These are phyloP conservation scores for Tetragonisca angustula DNA, from an alignment of 2,888 invertebrate species.

Conservation along the genomic window DNA sequence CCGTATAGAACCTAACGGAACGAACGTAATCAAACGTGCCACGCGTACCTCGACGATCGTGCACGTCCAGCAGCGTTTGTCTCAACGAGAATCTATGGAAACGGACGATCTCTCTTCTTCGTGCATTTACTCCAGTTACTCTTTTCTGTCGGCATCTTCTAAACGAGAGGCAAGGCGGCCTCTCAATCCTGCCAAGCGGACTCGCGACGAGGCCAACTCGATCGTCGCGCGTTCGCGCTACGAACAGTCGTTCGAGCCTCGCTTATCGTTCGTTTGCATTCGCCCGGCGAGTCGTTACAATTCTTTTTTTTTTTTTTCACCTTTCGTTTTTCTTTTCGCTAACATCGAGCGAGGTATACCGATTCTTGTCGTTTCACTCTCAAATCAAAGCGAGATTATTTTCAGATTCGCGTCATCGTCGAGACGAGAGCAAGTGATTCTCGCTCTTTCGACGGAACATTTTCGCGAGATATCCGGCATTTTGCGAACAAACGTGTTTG, in stretches of 20 bases:
- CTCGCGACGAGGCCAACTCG: conserved; percentile 11
- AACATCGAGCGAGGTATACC: too few relatives aligned
- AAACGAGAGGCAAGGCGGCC: neutral
- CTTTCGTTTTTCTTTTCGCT: too few relatives aligned
- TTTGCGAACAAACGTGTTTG: conserved; percentile 10
- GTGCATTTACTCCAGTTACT: conserved; percentile 64
- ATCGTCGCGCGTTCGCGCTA: conserved; percentile 18
- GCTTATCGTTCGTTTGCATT: neutral
- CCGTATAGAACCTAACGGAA: too few relatives aligned
- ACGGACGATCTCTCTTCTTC: conserved; percentile 68
- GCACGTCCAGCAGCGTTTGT: conserved; percentile 35
- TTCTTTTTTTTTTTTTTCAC: neutral
- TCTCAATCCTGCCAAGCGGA: conserved; percentile 31
- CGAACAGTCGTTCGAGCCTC: conserved; percentile 2
- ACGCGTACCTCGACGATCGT: conserved; percentile 52
- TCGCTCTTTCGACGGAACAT: too few relatives aligned
- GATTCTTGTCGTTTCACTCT: neutral
- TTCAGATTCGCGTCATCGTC: too few relatives aligned
- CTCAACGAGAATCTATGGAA: conserved; percentile 65
- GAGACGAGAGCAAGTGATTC: too few relatives aligned
- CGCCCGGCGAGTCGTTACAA: neutral
- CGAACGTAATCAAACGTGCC: neutral
- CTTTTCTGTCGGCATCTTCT: conserved; percentile 30
- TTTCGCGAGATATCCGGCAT: neutral
- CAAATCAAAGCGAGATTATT: too few relatives aligned